phyloP scores from a whole-genome alignment of 2,888 invertebrate genomes.

The Cosmopolites sordidus region DNA sequence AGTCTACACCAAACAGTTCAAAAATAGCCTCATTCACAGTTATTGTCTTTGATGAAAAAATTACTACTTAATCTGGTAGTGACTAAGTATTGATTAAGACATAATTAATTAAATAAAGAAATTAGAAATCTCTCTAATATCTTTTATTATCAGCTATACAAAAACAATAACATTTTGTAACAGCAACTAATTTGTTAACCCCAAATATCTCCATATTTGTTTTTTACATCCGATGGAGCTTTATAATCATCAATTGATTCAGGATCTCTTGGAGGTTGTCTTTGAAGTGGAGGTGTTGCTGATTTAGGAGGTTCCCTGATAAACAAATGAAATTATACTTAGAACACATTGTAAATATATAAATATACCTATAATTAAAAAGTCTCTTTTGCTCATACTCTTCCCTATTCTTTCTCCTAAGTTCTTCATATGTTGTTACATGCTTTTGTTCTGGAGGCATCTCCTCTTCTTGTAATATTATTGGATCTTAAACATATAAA shows the following conservation, averaged over 20 bases:
- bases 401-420: slow-evolving; percentile 66
- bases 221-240: slow-evolving; percentile 26
- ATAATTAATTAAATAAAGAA: too few relatives aligned
- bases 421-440: slow-evolving; percentile 65
- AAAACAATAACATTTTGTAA: too few relatives aligned
- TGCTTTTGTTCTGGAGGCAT: slow-evolving; percentile 49
- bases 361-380: slow-evolving; percentile 36
- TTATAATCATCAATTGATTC: slow-evolving; percentile 5
- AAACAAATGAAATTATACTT: slow-evolving; percentile 3
- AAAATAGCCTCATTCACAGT: too few relatives aligned
- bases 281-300: slow-evolving; percentile 13
- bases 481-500: slow-evolving; percentile 35
- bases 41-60: too few relatives aligned
- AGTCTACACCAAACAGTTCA: too few relatives aligned
- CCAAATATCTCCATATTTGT: slow-evolving; percentile 39
- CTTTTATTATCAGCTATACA: too few relatives aligned
- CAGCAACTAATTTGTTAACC: slow-evolving; percentile 20
- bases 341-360: not conserved
- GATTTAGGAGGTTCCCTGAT: slow-evolving; percentile 22
- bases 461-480: slow-evolving; percentile 52
- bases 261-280: slow-evolving; percentile 10
- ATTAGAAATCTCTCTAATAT: too few relatives aligned
- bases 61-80: too few relatives aligned
- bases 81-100: too few relatives aligned
- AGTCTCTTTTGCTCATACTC: slow-evolving; percentile 51